phyloP scores from a whole-genome alignment of 2,888 invertebrate genomes.

The Sabatieria punctata region DNA sequence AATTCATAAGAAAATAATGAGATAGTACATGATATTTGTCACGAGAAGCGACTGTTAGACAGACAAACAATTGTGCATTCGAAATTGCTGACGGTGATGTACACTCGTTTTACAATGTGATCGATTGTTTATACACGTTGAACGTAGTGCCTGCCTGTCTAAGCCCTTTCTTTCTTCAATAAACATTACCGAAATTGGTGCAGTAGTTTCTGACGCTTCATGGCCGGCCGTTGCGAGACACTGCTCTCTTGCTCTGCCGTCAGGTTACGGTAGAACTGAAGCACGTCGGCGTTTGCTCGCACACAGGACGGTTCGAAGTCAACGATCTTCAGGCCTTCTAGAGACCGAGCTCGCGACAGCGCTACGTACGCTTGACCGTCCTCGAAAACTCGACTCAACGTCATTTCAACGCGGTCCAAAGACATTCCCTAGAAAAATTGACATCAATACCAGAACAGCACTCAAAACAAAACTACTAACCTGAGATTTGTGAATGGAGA shows the following conservation, averaged over 20 bases:
- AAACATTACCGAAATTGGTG: background rate
- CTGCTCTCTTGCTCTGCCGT: background rate
- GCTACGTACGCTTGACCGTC: conserved; percentile 93
- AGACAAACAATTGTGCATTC: too few species aligned
- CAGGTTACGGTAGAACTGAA: conserved; percentile 51
- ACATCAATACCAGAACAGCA: conserved; percentile 6
- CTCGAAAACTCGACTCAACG: conserved; percentile 72
- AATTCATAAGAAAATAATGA: too few species aligned
- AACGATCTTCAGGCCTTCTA: conserved; percentile 62
- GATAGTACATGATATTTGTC: too few species aligned
- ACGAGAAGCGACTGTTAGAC: too few species aligned
- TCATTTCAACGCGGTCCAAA: conserved; percentile 85
- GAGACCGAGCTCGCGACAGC: conserved; percentile 69
- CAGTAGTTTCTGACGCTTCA: background rate
- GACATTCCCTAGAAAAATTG: conserved; percentile 59
- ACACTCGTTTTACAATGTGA: too few species aligned
- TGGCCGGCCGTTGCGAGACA: too few species aligned
- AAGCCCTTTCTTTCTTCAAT: too few species aligned
- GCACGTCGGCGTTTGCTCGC: conserved; percentile 66
- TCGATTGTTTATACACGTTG: too few species aligned
- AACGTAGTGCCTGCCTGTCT: too few species aligned
- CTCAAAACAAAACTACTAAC: conserved; percentile 23
- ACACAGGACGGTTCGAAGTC: conserved; percentile 72
- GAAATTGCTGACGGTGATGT: too few species aligned
- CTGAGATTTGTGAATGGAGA: conserved; percentile 85